Evolutionary conservation across 2,888 invertebrate species (phyloP).

Genomic region (Conistra vaccinii): DNA sequence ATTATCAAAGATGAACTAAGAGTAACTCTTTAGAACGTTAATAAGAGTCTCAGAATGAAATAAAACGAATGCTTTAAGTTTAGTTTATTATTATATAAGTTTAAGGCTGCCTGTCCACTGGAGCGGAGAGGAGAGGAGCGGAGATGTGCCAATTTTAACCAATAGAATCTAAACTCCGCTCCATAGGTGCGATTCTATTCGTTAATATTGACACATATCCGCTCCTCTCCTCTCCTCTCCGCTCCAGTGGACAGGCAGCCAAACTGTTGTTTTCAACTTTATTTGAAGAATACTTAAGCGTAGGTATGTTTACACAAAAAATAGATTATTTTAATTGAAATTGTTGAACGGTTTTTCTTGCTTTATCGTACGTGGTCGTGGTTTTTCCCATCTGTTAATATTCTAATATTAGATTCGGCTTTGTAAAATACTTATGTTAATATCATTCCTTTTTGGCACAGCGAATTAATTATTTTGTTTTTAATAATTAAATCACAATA

Average conservation of each 20-base stretch:
- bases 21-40: not conserved
- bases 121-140: no score
- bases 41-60: not conserved
- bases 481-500: not conserved
- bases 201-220: no score
- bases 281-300: slow-evolving; percentile 9
- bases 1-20: not conserved
- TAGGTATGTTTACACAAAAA: slow-evolving; percentile 15
- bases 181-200: no score
- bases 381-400: not conserved
- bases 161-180: no score
- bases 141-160: no score
- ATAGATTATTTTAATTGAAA: slow-evolving; percentile 21
- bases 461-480: not conserved
- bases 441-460: not conserved
- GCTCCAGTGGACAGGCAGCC: no score
- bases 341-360: slow-evolving; percentile 7
- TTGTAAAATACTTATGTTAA: not conserved
- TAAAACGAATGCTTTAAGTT: not conserved
- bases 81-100: not conserved
- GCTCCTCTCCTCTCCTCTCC: no score
- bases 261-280: no score
- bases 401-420: slow-evolving; percentile 16
- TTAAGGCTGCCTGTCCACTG: no score
- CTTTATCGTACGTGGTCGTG: slow-evolving; percentile 3